Conservation (phyloP, 2,113 vertebrate genomes). For the Anguilla rostrata region DNA sequence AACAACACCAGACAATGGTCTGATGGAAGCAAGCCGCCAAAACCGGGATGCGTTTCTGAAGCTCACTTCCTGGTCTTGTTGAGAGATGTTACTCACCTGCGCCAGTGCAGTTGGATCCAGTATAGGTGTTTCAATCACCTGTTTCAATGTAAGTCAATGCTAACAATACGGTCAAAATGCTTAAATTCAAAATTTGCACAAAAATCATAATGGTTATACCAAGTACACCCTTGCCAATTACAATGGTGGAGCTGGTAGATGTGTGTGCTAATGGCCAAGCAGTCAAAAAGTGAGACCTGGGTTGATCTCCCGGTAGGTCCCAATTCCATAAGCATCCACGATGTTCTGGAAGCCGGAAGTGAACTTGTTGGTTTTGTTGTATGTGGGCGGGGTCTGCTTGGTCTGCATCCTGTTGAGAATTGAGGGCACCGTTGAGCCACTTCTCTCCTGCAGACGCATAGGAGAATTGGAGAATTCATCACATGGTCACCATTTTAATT, state of each 20-base stretch:
- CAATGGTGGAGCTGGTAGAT: not conserved
- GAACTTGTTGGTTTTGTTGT: conserved; percentile 98
- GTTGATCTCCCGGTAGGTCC: conserved; percentile 95
- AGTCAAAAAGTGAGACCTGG: conserved; percentile 73
- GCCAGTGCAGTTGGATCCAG: too few relatives aligned
- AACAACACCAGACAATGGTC: not conserved
- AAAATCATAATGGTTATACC: too few relatives aligned
- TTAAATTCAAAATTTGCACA: too few relatives aligned
- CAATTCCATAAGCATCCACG: conserved; percentile 94
- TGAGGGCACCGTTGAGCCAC: conserved; percentile 94
- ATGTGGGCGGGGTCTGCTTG: conserved; percentile 93
- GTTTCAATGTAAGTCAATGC: too few relatives aligned
- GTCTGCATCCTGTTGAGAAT: conserved; percentile 97
- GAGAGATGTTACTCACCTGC: too few relatives aligned
- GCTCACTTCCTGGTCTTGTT: too few relatives aligned
- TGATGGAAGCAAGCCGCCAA: not conserved
- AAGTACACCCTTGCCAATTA: not conserved
- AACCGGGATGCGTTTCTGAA: too few relatives aligned
- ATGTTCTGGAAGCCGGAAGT: conserved; percentile 95
- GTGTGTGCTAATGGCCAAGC: too few relatives aligned
- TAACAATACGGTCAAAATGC: too few relatives aligned
- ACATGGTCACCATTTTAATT: not conserved
- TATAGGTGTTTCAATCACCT: too few relatives aligned
- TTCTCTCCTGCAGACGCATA: conserved; percentile 80
- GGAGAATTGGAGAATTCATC: not conserved